Evolutionary conservation across 2,888 invertebrate species (phyloP).

Genomic region (Meghimatium bilineatum): DNA sequence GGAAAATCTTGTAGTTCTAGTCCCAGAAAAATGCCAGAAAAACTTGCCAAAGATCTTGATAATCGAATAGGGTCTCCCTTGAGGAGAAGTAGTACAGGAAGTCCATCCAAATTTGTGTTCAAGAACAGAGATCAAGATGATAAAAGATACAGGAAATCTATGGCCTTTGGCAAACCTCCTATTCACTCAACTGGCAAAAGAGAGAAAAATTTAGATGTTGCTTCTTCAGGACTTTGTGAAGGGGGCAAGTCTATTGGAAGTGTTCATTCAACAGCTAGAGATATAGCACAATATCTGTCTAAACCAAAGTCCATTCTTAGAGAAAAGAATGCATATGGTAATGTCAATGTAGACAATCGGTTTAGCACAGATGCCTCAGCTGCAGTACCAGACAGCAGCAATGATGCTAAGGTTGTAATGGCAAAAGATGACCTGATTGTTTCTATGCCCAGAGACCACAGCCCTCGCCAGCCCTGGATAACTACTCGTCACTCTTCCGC

Average conservation of each 20-base stretch:
- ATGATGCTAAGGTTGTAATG: conserved; percentile 11
- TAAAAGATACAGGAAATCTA: conserved; percentile 61
- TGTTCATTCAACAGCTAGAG: background rate
- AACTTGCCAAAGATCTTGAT: conserved; percentile 67
- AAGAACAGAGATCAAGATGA: conserved; percentile 67
- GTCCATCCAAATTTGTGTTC: conserved; percentile 65
- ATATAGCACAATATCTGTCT: background rate
- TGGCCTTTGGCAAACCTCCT: conserved; percentile 61
- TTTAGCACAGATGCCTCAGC: conserved; percentile 42
- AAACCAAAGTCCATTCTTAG: conserved; percentile 51
- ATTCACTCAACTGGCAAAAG: conserved; percentile 46
- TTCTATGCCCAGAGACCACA: conserved; percentile 33
- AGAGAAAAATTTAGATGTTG: conserved; percentile 42
- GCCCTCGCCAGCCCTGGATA: conserved; percentile 51
- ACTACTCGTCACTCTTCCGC: conserved; percentile 31
- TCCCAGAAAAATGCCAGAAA: conserved; percentile 68
- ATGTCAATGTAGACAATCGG: conserved; percentile 42
- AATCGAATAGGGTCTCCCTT: conserved; percentile 67
- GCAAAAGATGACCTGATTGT: conserved; percentile 40
- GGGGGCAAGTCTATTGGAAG: background rate
- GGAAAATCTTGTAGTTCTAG: conserved; percentile 57
- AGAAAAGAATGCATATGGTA: conserved; percentile 45
- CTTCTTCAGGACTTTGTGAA: conserved; percentile 21
- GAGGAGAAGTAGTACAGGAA: conserved; percentile 58
- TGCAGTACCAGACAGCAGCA: conserved; percentile 1